Percentiles rank a stretch among this genome's conserved stretches.
These are phyloP conservation scores for Tanypteryx hageni DNA, from an alignment of 2,888 invertebrate genomes.

Conservation along the genomic window DNA sequence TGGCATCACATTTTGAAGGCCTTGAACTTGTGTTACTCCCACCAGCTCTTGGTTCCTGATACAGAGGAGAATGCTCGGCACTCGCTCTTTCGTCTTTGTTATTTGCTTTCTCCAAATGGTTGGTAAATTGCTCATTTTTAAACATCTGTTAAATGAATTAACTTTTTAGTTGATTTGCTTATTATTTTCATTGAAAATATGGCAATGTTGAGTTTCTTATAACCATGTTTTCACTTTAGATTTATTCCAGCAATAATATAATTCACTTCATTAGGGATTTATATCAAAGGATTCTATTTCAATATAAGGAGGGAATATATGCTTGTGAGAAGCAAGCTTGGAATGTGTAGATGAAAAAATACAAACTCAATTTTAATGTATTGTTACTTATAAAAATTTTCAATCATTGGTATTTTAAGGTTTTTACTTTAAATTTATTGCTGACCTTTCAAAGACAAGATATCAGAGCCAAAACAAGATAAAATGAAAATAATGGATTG, in stretches of 20 bases:
- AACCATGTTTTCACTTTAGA: not conserved
- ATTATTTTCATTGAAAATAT: not conserved
- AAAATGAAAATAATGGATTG: no score
- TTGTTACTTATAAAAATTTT: no score
- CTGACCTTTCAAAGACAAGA: no score
- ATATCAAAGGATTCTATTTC: not conserved
- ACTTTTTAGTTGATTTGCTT: not conserved
- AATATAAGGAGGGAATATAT: no score
- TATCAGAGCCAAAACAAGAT: no score
- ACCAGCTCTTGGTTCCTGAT: not conserved
- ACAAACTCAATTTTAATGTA: no score
- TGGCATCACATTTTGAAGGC: slow-evolving; percentile 43
- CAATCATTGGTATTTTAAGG: no score
- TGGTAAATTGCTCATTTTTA: not conserved
- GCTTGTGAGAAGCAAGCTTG: no score
- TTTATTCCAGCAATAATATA: not conserved
- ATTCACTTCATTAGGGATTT: not conserved
- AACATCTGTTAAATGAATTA: not conserved
- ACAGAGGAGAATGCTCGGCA: not conserved
- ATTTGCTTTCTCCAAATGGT: slow-evolving; percentile 37
- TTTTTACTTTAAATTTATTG: no score
- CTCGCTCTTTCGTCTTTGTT: not conserved
- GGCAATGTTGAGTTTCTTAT: not conserved
- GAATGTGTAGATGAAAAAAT: no score
- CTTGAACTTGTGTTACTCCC: slow-evolving; percentile 26